These are phyloP conservation scores for Phacellophora camtschatica DNA, from an alignment of 30 jellyfish, hydroid and myxozoan species.

Conservation along the genomic window DNA sequence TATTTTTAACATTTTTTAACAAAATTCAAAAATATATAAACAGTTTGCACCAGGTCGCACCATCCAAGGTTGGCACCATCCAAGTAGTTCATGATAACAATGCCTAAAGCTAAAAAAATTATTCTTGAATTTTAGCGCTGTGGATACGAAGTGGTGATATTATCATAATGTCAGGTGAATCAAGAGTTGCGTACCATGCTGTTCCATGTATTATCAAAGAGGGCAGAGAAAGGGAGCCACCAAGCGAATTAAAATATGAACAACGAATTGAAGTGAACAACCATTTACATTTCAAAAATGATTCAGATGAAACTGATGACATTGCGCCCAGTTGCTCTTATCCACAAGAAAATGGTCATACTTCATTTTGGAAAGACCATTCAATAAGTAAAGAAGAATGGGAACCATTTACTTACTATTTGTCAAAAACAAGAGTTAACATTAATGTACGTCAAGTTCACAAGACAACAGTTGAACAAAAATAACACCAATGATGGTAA, in stretches of 20 bases:
- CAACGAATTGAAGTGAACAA: not conserved
- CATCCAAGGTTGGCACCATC: too few relatives aligned
- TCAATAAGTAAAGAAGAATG: conserved; percentile 12
- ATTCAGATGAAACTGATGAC: not conserved
- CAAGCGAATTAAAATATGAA: not conserved
- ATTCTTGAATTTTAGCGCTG: conserved; percentile 54
- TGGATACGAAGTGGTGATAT: conserved; percentile 98
- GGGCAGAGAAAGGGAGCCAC: conserved; percentile 8
- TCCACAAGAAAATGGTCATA: not conserved
- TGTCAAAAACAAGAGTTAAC: conserved; percentile 88
- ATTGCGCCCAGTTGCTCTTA: not conserved
- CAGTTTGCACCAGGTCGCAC: too few relatives aligned
- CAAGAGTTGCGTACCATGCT: conserved; percentile 97
- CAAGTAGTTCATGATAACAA: too few relatives aligned
- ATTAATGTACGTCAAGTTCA: conserved; percentile 95
- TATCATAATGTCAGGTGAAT: conserved; percentile 86
- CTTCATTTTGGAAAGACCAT: conserved; percentile 11
- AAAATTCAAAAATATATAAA: too few relatives aligned
- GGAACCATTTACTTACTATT: conserved; percentile 57
- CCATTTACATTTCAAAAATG: not conserved
- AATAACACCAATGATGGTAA: too few relatives aligned
- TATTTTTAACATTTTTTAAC: too few relatives aligned
- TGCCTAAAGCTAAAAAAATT: not conserved
- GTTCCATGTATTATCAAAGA: conserved; percentile 91
- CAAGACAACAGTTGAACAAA: too few relatives aligned